Conservation (phyloP, 2,888 invertebrate species). For the Zhuqinia jingwanae region DNA sequence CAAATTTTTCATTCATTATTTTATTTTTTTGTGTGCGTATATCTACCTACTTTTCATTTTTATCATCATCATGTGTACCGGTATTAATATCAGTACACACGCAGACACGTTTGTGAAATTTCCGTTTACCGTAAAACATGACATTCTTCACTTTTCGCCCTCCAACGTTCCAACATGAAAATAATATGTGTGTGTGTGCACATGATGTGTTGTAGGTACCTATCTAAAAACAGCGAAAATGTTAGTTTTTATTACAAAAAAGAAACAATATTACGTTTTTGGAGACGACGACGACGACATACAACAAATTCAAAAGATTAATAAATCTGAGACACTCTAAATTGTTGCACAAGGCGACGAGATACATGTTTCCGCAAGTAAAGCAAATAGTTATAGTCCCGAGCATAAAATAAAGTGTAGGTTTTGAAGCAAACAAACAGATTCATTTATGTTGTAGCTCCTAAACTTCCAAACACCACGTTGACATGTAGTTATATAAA, state of each 20-base stretch:
- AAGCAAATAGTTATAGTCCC: background rate
- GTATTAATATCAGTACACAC: background rate
- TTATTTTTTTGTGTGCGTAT: background rate
- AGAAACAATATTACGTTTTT: slow-evolving; percentile 4
- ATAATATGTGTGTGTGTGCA: background rate
- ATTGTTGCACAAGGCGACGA: background rate
- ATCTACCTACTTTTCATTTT: background rate
- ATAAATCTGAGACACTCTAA: background rate
- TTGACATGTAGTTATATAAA: background rate
- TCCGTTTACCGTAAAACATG: background rate
- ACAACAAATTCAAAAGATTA: slow-evolving; percentile 1
- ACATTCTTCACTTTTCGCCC: slow-evolving; percentile 2
- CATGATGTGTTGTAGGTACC: background rate
- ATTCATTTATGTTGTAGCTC: slow-evolving; percentile 4
- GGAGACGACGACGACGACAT: too few species aligned
- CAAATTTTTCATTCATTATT: background rate
- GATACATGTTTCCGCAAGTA: background rate
- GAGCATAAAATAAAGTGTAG: too few species aligned
- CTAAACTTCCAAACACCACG: background rate
- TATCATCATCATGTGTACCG: background rate
- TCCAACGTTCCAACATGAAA: background rate
- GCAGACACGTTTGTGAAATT: slow-evolving; percentile 47
- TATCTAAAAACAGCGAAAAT: too few species aligned
- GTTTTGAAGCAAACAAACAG: background rate
- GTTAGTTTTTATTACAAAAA: background rate